Conservation (phyloP, 2,797 vertebrate species). For the Peromyscus melanophrys region DNA sequence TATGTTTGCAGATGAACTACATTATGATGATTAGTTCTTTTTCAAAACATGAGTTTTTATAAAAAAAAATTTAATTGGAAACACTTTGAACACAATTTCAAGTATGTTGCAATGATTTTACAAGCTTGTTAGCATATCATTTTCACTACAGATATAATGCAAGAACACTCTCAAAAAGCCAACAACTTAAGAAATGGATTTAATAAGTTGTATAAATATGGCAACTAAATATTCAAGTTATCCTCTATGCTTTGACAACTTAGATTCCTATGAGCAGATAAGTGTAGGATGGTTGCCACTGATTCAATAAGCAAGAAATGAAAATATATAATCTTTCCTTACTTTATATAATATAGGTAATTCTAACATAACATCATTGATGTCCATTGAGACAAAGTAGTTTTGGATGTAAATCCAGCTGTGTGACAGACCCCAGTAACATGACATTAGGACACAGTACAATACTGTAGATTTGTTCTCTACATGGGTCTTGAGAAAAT, state of each 20-base stretch:
- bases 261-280: background rate
- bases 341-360: background rate
- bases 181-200: background rate
- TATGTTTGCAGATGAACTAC: background rate
- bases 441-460: fast-evolving
- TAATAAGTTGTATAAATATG: background rate
- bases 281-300: background rate
- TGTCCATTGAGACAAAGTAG: background rate
- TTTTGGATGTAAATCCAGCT: fast-evolving
- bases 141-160: background rate
- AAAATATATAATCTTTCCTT: background rate
- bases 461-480: background rate
- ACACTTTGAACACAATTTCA: background rate
- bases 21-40: background rate
- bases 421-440: background rate
- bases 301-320: background rate
- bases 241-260: background rate
- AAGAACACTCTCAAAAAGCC: background rate
- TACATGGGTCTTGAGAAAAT: background rate
- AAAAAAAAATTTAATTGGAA: background rate
- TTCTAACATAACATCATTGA: background rate
- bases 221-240: background rate
- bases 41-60: background rate
- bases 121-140: background rate
- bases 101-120: background rate